Evolutionary conservation across 2,797 vertebrate genomes (phyloP).

Genomic region (Cheirogaleus major): DNA sequence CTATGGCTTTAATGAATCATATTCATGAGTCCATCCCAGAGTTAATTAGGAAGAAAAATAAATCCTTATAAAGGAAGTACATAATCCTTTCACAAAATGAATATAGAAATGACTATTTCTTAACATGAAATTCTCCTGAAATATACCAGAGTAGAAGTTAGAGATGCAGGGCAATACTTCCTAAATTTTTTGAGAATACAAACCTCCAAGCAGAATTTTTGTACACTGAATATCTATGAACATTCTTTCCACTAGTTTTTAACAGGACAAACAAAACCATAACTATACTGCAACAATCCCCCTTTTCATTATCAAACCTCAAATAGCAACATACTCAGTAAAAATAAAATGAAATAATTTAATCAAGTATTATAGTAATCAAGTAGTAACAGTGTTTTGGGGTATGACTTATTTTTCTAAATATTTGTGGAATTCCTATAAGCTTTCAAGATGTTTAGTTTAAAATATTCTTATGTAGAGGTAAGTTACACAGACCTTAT

Average conservation of each 20-base stretch:
- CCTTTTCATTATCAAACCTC: background rate
- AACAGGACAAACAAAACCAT: background rate
- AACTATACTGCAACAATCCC: background rate
- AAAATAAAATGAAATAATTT: constrained; percentile 21
- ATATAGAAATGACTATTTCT: background rate
- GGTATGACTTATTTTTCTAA: constrained; percentile 19
- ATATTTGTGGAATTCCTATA: constrained; percentile 39
- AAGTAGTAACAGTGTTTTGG: background rate
- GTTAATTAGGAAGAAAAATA: constrained; percentile 45
- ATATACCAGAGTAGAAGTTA: background rate
- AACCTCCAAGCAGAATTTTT: background rate
- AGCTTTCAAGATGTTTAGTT: constrained; percentile 28
- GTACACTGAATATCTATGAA: background rate
- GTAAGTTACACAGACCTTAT: background rate
- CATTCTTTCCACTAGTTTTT: constrained; percentile 6
- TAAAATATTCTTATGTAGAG: constrained; percentile 35
- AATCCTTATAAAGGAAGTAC: background rate
- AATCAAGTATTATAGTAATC: background rate
- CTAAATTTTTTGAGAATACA: constrained; percentile 5
- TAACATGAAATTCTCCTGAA: background rate
- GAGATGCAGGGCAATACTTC: background rate
- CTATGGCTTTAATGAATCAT: background rate
- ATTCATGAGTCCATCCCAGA: background rate
- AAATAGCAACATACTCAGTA: background rate
- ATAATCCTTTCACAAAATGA: constrained; percentile 32